Evolutionary conservation across 2,113 vertebrate genomes (phyloP), one percentile per base, ranked within the genome.

Genomic region (Caranx melampygus): DNA sequence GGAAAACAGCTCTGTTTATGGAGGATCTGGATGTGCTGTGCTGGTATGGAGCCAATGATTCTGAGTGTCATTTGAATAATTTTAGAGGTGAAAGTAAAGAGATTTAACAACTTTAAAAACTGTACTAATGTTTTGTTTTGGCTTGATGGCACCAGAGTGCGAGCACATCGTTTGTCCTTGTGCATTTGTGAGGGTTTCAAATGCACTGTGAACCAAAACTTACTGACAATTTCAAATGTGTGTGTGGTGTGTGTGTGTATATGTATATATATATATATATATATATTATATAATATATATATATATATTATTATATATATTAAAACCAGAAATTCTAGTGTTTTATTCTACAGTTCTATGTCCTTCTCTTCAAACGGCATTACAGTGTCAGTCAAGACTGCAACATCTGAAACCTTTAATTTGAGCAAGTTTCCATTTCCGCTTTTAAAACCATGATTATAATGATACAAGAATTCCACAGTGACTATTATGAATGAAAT

Each of bases 21-120:
- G 70, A 42, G 47, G 8, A n/a, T 5, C 7, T 37, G 3, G 40
- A 47, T 58, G 18, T 37, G 66, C 34, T 72, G 4, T 69, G 26
- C 55, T 67, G 58, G 21, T 55, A 0, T 20, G 0, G 9, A 71
- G 75, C 64, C 80, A 71, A 21, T 16, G 15, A 49, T 10, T 62
- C 37, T 13, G 21, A 10, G 49, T 79, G 55, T 79, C 75, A 67
- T 51, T 52, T 49, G 0, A 52, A 40, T 16, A 35, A 9, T 52
- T 75, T 72, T 51, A 18, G 59, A 78, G 68, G 49, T 75, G 31
- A 74, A 11, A 74, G 57, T 26, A 44, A 59, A 37, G 16, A 55
- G 16, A 18, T 63, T 21, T 15, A 59, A 26, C 35, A 64, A 51
- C 55, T 73, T 72, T 35, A 20, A 42, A 61, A n/a, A 49, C 18